These are phyloP conservation scores for Azemiops feae DNA, from an alignment of 2,113 vertebrate species.

Conservation along the genomic window DNA sequence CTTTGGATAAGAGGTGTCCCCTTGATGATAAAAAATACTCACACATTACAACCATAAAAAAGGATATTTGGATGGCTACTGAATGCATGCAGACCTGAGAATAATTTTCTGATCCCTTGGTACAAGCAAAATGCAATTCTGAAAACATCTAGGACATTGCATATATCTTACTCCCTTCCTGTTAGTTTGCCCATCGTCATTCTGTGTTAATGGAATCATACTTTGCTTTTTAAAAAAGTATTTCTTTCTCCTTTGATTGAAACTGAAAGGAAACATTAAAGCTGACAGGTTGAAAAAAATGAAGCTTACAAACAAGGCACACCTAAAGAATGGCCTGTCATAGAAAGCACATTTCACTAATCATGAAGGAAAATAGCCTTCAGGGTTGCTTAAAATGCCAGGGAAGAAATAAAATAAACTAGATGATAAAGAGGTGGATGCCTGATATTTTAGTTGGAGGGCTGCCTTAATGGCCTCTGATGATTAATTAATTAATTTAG, in stretches of 20 bases:
- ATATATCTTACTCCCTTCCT: constrained; percentile 36
- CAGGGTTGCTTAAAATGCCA: not conserved
- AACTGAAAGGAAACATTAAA: constrained; percentile 66
- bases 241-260: constrained; percentile 56
- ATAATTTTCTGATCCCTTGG: not conserved
- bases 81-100: not conserved
- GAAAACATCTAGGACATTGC: constrained; percentile 38
- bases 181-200: constrained; percentile 38
- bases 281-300: constrained; percentile 65
- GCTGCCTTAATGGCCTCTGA: not conserved
- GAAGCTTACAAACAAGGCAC: constrained; percentile 59
- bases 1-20: not conserved
- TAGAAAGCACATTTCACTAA: constrained; percentile 52
- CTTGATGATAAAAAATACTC: not conserved
- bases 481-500: not conserved
- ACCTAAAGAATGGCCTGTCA: constrained; percentile 50
- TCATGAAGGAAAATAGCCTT: constrained; percentile 30
- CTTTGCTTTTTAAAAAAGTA: constrained; percentile 49
- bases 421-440: not conserved
- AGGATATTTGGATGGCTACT: not conserved
- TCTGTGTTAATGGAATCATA: constrained; percentile 59
- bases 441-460: not conserved
- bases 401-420: not conserved
- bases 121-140: constrained; percentile 34
- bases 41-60: not conserved